Conservation (phyloP, 2,888 invertebrate species). For the Pomacea canaliculata region DNA sequence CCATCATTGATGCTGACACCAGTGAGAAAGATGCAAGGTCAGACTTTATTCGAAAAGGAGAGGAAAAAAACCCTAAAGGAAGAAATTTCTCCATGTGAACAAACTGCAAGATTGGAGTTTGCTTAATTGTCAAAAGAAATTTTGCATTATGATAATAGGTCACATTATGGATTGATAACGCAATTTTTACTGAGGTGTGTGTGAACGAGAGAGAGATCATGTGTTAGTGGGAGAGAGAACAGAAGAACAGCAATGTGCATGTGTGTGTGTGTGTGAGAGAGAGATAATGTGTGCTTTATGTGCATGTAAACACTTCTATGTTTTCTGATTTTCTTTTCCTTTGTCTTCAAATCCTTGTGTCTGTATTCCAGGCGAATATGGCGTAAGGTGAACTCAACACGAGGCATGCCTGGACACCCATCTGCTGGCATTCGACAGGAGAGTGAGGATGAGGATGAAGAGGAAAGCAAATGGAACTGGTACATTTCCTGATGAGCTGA, state of each 20-base stretch:
- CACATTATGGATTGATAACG: too few species aligned
- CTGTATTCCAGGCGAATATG: constrained; percentile 55
- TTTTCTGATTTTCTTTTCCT: neutral
- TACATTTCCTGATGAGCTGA: constrained; percentile 59
- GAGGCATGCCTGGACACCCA: constrained; percentile 47
- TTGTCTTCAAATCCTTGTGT: neutral
- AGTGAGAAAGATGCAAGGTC: constrained; percentile 67
- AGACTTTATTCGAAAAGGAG: neutral
- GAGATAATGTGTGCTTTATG: too few species aligned
- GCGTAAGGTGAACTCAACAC: constrained; percentile 60
- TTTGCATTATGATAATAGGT: neutral
- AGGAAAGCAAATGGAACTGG: constrained; percentile 66
- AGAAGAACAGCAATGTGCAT: too few species aligned
- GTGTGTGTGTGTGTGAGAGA: too few species aligned
- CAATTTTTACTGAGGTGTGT: too few species aligned
- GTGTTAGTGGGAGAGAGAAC: too few species aligned
- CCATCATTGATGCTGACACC: constrained; percentile 65
- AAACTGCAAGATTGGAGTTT: too few species aligned
- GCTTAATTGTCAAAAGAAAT: too few species aligned
- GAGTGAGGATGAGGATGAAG: constrained; percentile 56
- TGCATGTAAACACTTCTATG: neutral
- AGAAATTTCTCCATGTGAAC: neutral
- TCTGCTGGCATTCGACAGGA: constrained; percentile 36
- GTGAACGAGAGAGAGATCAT: too few species aligned
- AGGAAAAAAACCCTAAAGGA: too few species aligned